phyloP scores from a whole-genome alignment of 2,888 invertebrate species.

The Agrochola circellaris region DNA sequence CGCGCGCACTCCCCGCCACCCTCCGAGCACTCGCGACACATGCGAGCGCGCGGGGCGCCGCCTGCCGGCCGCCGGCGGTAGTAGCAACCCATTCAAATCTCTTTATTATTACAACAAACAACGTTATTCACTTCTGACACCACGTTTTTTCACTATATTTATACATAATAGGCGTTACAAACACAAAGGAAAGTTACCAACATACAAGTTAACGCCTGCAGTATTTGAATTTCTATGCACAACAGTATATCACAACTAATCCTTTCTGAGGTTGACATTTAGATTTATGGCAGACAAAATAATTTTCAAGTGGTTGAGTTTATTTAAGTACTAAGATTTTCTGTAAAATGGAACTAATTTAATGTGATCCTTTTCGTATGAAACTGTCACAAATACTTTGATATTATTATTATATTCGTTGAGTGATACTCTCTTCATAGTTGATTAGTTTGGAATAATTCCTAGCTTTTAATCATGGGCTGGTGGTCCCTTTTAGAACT shows the following conservation, averaged over 20 bases:
- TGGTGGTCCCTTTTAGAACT: background rate
- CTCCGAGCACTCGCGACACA: slow-evolving; percentile 35
- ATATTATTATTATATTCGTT: background rate
- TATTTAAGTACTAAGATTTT: slow-evolving; percentile 43
- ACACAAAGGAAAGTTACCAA: slow-evolving; percentile 54
- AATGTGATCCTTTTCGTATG: slow-evolving; percentile 13
- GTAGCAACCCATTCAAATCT: slow-evolving; percentile 51
- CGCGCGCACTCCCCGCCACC: slow-evolving; percentile 50
- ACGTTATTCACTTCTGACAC: slow-evolving; percentile 62
- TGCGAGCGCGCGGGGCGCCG: slow-evolving; percentile 28
- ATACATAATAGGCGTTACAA: slow-evolving; percentile 36
- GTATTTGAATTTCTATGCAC: slow-evolving; percentile 55
- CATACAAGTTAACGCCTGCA: slow-evolving; percentile 49
- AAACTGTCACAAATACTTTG: slow-evolving; percentile 25
- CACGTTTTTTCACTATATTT: slow-evolving; percentile 51
- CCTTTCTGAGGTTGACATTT: slow-evolving; percentile 58
- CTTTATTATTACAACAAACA: slow-evolving; percentile 64
- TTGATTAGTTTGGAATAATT: slow-evolving; percentile 10
- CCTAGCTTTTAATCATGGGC: background rate
- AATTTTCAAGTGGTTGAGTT: slow-evolving; percentile 45
- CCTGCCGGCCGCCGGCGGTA: slow-evolving; percentile 37
- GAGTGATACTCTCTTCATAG: slow-evolving; percentile 6
- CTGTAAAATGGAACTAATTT: slow-evolving; percentile 31
- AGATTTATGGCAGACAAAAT: slow-evolving; percentile 57
- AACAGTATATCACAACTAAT: slow-evolving; percentile 49